Evolutionary conservation across 2,113 vertebrate genomes (phyloP), one percentile per base, ranked within the genome.

Genomic region (Poecile atricapillus): DNA sequence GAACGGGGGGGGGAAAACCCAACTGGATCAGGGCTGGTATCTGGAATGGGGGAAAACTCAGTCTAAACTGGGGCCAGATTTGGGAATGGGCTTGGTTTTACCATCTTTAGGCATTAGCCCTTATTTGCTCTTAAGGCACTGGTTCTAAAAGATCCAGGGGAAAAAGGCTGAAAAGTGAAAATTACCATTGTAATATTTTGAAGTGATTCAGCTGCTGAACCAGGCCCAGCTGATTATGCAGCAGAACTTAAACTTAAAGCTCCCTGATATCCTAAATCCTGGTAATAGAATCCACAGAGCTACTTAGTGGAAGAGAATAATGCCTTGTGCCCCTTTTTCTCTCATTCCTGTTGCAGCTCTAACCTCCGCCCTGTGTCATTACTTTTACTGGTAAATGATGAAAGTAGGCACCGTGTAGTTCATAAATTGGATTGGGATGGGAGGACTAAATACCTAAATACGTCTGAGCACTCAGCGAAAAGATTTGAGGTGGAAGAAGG

Each of bases 231-330:
- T 60, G 85, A 95, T 90, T 87, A 89, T 78, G 52, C 71, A 67
- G 79, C 73, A 87, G 74, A 94, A 87, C 80, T 76, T 85, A 89
- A 81, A 89, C 56, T 49, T 62, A 74, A 93, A 94, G 82, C 79
- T 96, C 68, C 84, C 76, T 83, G 71, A 58, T 84, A 89, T n/a
- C 76, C 73, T 73, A 96, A 94, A 94, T 89, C 92, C 93, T 90
- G 15, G 5, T 89, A 68, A 94, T 43, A 87, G 92, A 94, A 93
- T 89, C 90, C 1, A 1, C 82, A 94, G 85, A 90, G 83, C 85
- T 92, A 83, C 87, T 95, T 83, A 96, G 68, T 4, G 2, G 31
- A 52, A 68, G 69, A 89, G 68, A 95, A 93, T 86, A 93, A 94
- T 56, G 82, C 64, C 64, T 68, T 8, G 35, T 94, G 93, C 52